phyloP scores from a whole-genome alignment of 1,140 invertebrate genomes.

The Drosophila pseudoananassae region DNA sequence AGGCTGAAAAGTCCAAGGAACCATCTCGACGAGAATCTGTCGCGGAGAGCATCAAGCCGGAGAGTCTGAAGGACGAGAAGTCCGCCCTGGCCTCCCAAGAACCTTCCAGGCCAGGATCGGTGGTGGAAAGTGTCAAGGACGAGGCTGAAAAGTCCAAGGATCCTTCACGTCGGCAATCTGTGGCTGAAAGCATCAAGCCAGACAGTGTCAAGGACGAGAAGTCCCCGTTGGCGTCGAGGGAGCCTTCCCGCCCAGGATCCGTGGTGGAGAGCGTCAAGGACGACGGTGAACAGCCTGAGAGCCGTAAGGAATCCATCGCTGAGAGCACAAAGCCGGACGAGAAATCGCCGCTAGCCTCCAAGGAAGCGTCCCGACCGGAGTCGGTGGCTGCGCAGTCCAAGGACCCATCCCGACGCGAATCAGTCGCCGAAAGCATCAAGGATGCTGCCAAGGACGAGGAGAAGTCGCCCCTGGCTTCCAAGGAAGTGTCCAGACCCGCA shows the following conservation, averaged over 20 bases:
- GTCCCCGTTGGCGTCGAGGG: slow-evolving; percentile 23
- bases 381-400: slow-evolving; percentile 40
- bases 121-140: slow-evolving; percentile 3
- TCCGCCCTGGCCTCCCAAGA: slow-evolving; percentile 18
- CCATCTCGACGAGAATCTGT: slow-evolving; percentile 23
- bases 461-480: slow-evolving; percentile 14
- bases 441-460: slow-evolving; percentile 22
- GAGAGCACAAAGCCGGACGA: slow-evolving; percentile 34
- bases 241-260: slow-evolving; percentile 42
- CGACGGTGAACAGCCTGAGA: slow-evolving; percentile 8
- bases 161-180: slow-evolving; percentile 32
- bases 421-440: slow-evolving; percentile 26
- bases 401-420: slow-evolving; percentile 23
- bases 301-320: slow-evolving; percentile 27
- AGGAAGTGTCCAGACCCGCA: slow-evolving; percentile 32
- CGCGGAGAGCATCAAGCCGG: slow-evolving; percentile 20
- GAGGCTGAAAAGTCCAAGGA: slow-evolving; percentile 26
- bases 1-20: slow-evolving; percentile 25
- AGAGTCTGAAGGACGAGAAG: slow-evolving; percentile 13
- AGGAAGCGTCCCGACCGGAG: slow-evolving; percentile 50
- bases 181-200: slow-evolving; percentile 11
- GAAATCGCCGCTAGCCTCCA: slow-evolving; percentile 46
- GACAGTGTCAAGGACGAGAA: slow-evolving; percentile 24
- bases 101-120: slow-evolving; percentile 10
- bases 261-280: slow-evolving; percentile 36